These are phyloP conservation scores for Urocolius indicus DNA, from an alignment of 2,113 vertebrate genomes.

Conservation along the genomic window DNA sequence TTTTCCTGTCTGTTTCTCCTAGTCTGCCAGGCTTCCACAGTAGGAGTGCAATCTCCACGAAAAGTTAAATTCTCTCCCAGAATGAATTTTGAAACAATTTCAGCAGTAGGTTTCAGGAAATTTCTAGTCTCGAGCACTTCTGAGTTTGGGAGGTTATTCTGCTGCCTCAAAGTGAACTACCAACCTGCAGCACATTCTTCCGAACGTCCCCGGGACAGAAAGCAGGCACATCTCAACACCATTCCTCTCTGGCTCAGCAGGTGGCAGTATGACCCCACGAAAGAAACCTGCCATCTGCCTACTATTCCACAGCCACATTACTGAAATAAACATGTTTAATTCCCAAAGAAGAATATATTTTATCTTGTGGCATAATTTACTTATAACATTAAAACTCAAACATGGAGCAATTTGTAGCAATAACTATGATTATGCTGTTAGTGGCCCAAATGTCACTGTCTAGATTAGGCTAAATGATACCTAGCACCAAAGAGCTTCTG, in stretches of 20 bases:
- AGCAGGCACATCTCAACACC: slow-evolving; percentile 16
- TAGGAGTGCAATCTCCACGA: slow-evolving; percentile 11
- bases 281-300: slow-evolving; percentile 51
- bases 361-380: slow-evolving; percentile 84
- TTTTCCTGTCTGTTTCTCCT: slow-evolving; percentile 37
- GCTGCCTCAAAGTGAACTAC: not conserved
- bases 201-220: not conserved
- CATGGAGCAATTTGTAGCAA: slow-evolving; percentile 83
- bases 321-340: slow-evolving; percentile 85
- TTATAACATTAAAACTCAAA: slow-evolving; percentile 86
- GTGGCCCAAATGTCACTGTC: slow-evolving; percentile 79
- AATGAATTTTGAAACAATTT: slow-evolving; percentile 46
- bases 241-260: slow-evolving; percentile 83
- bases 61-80: slow-evolving; percentile 18
- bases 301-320: slow-evolving; percentile 33
- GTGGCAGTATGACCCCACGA: slow-evolving; percentile 91
- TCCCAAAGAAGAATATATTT: slow-evolving; percentile 83
- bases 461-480: slow-evolving; percentile 81
- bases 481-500: slow-evolving; percentile 72
- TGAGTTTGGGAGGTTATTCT: slow-evolving; percentile 43
- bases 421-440: slow-evolving; percentile 83
- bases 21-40: slow-evolving; percentile 53
- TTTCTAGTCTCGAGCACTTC: slow-evolving; percentile 13
- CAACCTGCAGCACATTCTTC: slow-evolving; percentile 9
- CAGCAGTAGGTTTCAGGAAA: slow-evolving; percentile 43